Percentiles rank a stretch among this genome's conserved stretches.
phyloP scores from a whole-genome alignment of 30 jellyfish, hydroid and myxozoan genomes.

The Hydra vulgaris region DNA sequence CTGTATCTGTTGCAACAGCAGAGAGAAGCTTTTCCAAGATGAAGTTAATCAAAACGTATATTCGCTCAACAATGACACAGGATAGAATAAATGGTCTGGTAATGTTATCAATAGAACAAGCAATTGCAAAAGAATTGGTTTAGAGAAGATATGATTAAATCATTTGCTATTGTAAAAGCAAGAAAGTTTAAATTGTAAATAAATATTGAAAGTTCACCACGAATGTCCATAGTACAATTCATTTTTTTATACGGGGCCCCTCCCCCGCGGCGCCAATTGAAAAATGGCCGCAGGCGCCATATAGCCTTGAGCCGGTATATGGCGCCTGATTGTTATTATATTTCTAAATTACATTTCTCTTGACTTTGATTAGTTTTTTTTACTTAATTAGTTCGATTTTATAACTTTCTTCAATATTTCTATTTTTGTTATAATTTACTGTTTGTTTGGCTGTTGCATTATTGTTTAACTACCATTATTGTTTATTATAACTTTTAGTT shows the following conservation, averaged over 20 bases:
- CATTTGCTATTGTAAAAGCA: conserved; percentile 26
- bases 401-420: too few species aligned
- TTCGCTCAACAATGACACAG: conserved; percentile 26
- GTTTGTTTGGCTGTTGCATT: too few species aligned
- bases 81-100: conserved; percentile 17
- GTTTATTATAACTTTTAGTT: too few species aligned
- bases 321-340: too few species aligned
- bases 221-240: background rate
- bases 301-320: background rate
- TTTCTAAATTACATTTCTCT: too few species aligned
- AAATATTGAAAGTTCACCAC: background rate
- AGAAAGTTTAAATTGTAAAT: conserved; percentile 1
- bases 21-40: conserved; percentile 19
- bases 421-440: too few species aligned
- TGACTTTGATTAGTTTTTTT: too few species aligned
- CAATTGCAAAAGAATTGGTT: conserved; percentile 18
- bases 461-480: too few species aligned
- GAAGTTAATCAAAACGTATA: conserved; percentile 25
- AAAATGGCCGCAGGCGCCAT: background rate
- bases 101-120: conserved; percentile 26
- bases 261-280: background rate
- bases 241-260: background rate
- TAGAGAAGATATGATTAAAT: background rate
- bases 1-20: conserved; percentile 29
- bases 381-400: too few species aligned